A percentile compares a stretch with the other conserved stretches of the same genome.
Conservation (phyloP, 2,888 invertebrate species). For the Epinotia demarniana region DNA sequence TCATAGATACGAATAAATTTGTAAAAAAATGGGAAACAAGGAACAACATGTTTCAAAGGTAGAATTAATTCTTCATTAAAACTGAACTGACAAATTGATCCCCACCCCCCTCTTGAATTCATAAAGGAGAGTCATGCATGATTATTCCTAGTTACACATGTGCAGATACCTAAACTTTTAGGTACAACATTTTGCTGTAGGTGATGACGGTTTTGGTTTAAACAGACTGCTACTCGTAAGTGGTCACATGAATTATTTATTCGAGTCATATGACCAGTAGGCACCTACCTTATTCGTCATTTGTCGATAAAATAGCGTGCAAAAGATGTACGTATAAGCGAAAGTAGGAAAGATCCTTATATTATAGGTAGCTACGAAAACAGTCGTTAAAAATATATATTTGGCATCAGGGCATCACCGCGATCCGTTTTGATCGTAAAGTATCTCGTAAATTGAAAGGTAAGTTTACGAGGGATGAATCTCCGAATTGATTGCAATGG, state of each 20-base stretch:
- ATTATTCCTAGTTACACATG: background rate
- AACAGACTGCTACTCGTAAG: background rate
- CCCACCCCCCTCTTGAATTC: background rate
- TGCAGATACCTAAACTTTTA: too few relatives aligned
- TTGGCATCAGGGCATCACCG: slow-evolving; percentile 13
- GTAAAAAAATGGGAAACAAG: too few relatives aligned
- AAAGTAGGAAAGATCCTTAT: background rate
- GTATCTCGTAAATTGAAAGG: slow-evolving; percentile 34
- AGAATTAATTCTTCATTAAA: too few relatives aligned
- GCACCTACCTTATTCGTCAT: background rate
- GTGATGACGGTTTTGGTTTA: too few relatives aligned
- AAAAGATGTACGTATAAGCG: background rate
- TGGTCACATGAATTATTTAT: background rate
- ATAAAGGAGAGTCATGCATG: background rate
- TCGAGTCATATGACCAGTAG: too few relatives aligned
- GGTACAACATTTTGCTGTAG: too few relatives aligned
- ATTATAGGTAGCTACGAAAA: slow-evolving; percentile 16
- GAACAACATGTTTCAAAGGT: too few relatives aligned
- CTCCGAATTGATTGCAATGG: slow-evolving; percentile 30
- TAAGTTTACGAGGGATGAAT: slow-evolving; percentile 29
- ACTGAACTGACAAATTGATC: too few relatives aligned
- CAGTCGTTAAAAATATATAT: slow-evolving; percentile 23
- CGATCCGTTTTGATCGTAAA: slow-evolving; percentile 21
- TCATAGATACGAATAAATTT: too few relatives aligned
- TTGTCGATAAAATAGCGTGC: background rate